Conservation (phyloP, 2,888 invertebrate genomes). For the Lasioglossum oenotherae region DNA sequence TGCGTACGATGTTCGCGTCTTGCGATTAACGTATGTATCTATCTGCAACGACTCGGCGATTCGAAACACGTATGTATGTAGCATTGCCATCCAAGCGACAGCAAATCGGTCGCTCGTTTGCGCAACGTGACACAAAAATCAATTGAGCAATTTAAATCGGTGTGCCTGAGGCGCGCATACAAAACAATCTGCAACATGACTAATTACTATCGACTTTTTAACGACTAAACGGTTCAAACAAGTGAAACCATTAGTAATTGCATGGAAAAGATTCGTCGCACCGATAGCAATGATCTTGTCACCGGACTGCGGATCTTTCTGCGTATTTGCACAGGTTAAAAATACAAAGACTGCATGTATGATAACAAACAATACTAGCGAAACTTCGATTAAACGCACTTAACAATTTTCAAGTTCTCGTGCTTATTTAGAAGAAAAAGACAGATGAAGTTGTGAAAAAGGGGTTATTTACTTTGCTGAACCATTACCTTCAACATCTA, state of each 20-base stretch:
- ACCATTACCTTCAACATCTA: no score
- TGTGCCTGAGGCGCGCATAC: background rate
- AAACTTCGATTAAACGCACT: no score
- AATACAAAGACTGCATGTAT: no score
- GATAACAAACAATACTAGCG: background rate
- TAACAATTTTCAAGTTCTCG: no score
- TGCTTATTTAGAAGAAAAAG: no score
- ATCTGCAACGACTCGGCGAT: slow-evolving; percentile 12
- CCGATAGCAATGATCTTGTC: background rate
- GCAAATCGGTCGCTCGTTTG: slow-evolving; percentile 28
- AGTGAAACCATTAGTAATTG: background rate
- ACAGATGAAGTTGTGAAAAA: no score
- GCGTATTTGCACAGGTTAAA: background rate
- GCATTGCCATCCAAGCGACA: slow-evolving; percentile 35
- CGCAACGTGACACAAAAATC: slow-evolving; percentile 40
- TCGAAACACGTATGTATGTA: slow-evolving; percentile 34
- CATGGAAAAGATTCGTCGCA: background rate
- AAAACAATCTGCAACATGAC: background rate
- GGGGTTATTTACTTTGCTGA: no score
- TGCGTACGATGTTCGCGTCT: background rate
- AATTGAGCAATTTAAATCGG: slow-evolving; percentile 26
- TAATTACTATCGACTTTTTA: slow-evolving; percentile 7
- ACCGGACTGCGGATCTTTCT: background rate
- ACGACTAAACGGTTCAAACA: background rate
- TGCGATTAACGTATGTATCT: background rate